Evolutionary conservation across 1,140 invertebrate genomes (phyloP).

Genomic region (Oscheius sp.): DNA sequence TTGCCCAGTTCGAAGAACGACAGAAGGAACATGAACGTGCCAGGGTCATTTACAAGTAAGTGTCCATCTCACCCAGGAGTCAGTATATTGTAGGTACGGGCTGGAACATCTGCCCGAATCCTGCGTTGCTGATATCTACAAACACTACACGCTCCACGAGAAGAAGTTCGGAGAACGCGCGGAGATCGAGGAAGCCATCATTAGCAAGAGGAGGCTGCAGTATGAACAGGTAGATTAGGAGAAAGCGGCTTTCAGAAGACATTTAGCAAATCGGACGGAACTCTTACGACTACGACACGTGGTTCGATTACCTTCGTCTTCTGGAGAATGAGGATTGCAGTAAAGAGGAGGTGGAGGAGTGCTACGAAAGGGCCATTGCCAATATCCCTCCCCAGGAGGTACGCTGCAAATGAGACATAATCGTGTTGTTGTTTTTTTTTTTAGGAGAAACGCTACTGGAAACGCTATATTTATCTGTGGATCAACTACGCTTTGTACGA

Average conservation of each 20-base stretch:
- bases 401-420: no score
- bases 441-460: conserved; percentile 78
- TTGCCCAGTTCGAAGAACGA: conserved; percentile 97
- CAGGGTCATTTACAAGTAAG: conserved; percentile 71
- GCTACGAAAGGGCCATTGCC: conserved; percentile 93
- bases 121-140: conserved; percentile 87
- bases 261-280: conserved; percentile 67
- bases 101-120: conserved; percentile 91
- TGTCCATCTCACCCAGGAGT: no score
- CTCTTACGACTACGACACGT: conserved; percentile 95
- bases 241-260: not conserved
- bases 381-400: conserved; percentile 88
- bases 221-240: conserved; percentile 70
- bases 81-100: conserved; percentile 70
- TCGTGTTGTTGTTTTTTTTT: conserved; percentile 36
- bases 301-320: conserved; percentile 95
- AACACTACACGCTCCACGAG: conserved; percentile 96
- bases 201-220: conserved; percentile 91
- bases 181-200: conserved; percentile 96
- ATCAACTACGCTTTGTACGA: conserved; percentile 98
- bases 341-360: conserved; percentile 76
- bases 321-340: conserved; percentile 85
- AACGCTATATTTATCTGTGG: conserved; percentile 99
- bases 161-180: conserved; percentile 96
- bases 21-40: conserved; percentile 97